phyloP scores from a whole-genome alignment of 2,113 vertebrate genomes.

The human (Homo sapiens) region DNA sequence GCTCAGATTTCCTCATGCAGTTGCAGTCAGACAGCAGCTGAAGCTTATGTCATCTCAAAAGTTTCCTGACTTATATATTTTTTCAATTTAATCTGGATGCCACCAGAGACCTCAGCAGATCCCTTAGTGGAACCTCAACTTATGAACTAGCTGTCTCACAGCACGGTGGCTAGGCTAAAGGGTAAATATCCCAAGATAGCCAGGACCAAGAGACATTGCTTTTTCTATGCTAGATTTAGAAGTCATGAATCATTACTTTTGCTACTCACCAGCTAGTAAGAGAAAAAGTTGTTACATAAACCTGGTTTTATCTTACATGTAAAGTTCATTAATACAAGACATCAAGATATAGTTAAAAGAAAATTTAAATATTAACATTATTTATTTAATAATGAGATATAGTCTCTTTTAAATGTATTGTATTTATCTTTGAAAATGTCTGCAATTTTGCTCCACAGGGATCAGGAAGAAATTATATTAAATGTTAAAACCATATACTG shows the following conservation, averaged over 20 bases:
- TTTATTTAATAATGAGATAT: neutral
- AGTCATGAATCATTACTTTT: neutral
- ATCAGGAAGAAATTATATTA: neutral
- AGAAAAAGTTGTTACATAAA: neutral
- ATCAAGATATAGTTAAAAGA: neutral
- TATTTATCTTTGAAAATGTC: neutral
- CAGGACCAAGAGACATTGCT: neutral
- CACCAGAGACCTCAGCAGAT: neutral
- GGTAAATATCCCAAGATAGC: neutral
- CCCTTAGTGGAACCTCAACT: neutral
- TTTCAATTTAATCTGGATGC: neutral
- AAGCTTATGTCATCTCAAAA: neutral
- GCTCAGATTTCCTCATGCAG: neutral
- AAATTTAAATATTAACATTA: neutral
- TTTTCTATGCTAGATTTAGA: neutral
- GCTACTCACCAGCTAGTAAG: neutral
- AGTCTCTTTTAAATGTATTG: neutral
- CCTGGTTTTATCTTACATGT: neutral
- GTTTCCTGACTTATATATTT: too few species aligned
- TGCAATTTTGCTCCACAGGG: neutral
- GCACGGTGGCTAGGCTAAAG: neutral
- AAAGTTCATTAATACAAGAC: neutral
- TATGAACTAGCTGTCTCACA: too few species aligned
- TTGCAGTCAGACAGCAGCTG: neutral
- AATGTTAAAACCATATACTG: neutral